Evolutionary conservation across 2,113 vertebrate species (phyloP).

Genomic region (Anarhynchus alexandrinus): DNA sequence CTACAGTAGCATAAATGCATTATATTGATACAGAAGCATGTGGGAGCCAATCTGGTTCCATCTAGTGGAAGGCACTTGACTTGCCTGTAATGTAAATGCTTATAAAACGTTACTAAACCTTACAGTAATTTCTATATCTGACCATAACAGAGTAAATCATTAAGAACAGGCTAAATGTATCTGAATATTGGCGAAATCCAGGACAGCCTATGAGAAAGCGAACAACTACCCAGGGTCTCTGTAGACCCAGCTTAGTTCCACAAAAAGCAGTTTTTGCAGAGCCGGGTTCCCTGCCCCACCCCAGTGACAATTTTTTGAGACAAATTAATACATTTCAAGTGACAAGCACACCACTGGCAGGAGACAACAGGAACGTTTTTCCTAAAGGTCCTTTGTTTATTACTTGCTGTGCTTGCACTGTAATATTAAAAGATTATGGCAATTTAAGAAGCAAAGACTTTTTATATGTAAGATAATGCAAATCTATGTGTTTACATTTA

Average conservation of each 20-base stretch:
- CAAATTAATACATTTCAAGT: neutral
- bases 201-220: neutral
- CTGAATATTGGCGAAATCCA: neutral
- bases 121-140: neutral
- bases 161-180: neutral
- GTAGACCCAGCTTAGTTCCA: neutral
- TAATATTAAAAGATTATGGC: neutral
- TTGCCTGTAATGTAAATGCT: neutral
- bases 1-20: neutral
- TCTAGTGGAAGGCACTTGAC: neutral
- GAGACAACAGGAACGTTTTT: neutral
- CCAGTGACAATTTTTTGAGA: neutral
- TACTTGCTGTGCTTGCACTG: neutral
- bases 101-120: neutral
- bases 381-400: neutral
- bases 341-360: neutral
- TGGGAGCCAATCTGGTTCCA: neutral
- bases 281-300: neutral
- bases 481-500: neutral
- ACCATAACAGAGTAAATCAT: neutral
- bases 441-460: neutral
- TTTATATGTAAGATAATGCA: neutral
- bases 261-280: neutral
- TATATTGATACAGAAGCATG: neutral
- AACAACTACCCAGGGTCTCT: neutral